Evolutionary conservation across 1,140 invertebrate species (phyloP), one percentile per base, ranked within the genome.

Genomic region (Agrypnia vestita): DNA sequence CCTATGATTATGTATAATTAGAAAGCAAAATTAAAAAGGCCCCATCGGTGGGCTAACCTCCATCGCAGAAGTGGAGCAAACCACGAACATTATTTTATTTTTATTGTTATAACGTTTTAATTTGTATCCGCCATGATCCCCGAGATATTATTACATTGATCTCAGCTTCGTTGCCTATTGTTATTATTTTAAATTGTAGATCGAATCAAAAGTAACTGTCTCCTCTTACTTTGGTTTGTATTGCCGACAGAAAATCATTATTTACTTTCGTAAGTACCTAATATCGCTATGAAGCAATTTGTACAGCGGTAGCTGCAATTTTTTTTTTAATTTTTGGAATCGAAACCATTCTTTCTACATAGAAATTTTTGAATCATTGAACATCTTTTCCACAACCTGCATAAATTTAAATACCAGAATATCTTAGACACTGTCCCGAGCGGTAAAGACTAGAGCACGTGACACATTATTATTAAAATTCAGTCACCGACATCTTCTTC

Each of bases 1-100:
- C 81, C 81, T 79, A 69, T 82, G 64, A 64, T 82, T 82, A 82
- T 73, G 64, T 82, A 77, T 80, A 82, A 82, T 82, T 82, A 82
- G 78, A 82, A 82, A 82, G 81, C 78, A 80, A 80, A 77, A 55
- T 82, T 53, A 78, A 81, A 81, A 81, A 81, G 76, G 44, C 76
- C 49, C 51, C 67, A 82, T 82, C 80, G 75, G 44, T 76, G 76
- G 76, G 76, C 56, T 53, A 73, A 82, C 79, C 80, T 72, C 53
- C 21, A 76, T 73, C 62, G 6, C 15, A 82, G 67, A 82, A 77
- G 64, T 79, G 80, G 80, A 25, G 62, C 80, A 75, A 82, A 55
- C 55, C 35, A 35, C 25, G 25, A 35, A 35, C n/a, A 53, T 55
- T 19, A 53, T 35, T 73, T 25, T 55, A 73, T 73, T 73, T 64